Evolutionary conservation across 2,113 vertebrate genomes (phyloP).

Genomic region (Urocynchramus pylzowi): DNA sequence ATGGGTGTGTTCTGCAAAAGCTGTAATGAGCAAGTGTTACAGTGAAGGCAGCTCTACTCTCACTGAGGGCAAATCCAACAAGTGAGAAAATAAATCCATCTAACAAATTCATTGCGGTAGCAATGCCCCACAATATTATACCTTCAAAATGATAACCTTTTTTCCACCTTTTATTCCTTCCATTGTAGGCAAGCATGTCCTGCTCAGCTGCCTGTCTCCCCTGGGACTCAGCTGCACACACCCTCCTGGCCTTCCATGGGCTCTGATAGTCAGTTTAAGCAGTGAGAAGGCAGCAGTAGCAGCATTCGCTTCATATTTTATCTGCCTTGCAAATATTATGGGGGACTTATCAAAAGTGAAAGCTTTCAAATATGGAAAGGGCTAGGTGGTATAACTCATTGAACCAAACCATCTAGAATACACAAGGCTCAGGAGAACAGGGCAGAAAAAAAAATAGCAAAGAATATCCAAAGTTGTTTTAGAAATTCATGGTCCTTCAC

Average conservation of each 20-base stretch:
- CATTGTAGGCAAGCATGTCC: not conserved
- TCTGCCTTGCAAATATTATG: not conserved
- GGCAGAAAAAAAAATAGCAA: not conserved
- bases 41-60: not conserved
- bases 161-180: not conserved
- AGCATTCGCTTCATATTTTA: not conserved
- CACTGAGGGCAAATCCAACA: not conserved
- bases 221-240: not conserved
- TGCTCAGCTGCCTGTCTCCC: not conserved
- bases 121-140: not conserved
- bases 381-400: not conserved
- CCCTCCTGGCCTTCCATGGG: not conserved
- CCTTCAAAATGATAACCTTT: not conserved
- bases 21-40: not conserved
- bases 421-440: not conserved
- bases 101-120: not conserved
- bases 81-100: not conserved
- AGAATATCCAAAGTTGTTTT: not conserved
- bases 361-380: not conserved
- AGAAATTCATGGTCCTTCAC: not conserved
- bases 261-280: not conserved
- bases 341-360: rapidly evolving
- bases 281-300: not conserved
- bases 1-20: not conserved
- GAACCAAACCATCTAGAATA: not conserved